Percentiles rank a stretch among this genome's conserved stretches.
These are phyloP conservation scores for Typhlichthys eigenmanni DNA, from an alignment of 2,797 vertebrate species.

Conservation along the genomic window DNA sequence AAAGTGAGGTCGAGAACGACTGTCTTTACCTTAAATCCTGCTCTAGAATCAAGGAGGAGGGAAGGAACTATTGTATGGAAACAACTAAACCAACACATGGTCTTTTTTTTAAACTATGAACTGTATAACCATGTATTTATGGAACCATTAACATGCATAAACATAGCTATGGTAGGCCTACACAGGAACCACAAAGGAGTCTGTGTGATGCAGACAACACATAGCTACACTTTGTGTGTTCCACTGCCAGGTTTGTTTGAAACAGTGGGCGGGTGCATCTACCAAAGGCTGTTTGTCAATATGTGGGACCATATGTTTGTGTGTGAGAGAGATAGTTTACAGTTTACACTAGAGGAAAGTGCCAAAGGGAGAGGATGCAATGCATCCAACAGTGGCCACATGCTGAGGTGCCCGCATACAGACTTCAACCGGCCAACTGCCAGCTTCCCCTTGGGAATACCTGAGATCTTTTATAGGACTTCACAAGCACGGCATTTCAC, in stretches of 20 bases:
- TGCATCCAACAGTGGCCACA: conserved; percentile 70
- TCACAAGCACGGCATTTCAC: background rate
- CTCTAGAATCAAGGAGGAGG: conserved; percentile 26
- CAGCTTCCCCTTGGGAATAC: conserved; percentile 39
- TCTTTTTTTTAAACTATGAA: conserved; percentile 51
- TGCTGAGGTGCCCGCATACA: conserved; percentile 59
- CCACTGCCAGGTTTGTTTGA: conserved; percentile 45
- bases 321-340: conserved; percentile 46
- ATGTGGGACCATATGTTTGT: conserved; percentile 61
- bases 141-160: conserved; percentile 37
- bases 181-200: conserved; percentile 43
- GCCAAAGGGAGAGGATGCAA: conserved; percentile 62
- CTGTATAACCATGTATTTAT: conserved; percentile 43
- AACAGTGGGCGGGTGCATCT: conserved; percentile 37
- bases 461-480: conserved; percentile 25
- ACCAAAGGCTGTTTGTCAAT: conserved; percentile 64
- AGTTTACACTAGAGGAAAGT: conserved; percentile 56
- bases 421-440: conserved; percentile 27
- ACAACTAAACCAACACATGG: conserved; percentile 49
- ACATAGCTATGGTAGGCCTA: conserved; percentile 15
- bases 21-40: no score
- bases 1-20: no score
- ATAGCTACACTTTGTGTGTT: conserved; percentile 53
- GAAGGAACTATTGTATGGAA: conserved; percentile 35
- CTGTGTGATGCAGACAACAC: conserved; percentile 23